Evolutionary conservation across 92 coral and sea anemone species (phyloP), one percentile per base, ranked within the genome.

Genomic region (Palythoa grandiflora): DNA sequence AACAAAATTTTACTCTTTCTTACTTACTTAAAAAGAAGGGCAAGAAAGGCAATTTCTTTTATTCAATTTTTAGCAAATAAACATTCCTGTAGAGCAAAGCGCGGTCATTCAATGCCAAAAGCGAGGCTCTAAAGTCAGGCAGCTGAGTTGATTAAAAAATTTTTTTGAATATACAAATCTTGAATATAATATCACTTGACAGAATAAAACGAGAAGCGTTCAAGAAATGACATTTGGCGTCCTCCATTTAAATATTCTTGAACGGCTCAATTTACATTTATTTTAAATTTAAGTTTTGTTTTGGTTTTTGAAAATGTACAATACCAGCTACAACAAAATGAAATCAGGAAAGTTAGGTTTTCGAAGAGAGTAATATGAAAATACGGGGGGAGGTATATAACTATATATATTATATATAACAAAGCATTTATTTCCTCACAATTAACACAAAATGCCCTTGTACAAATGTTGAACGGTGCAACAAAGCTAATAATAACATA

Each of bases 101-200:
- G 40, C 72, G 28, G 17, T 57, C 84, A 39, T 79, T 79, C 55
- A 68, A 61, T 73, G 16, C 66, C n/a, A 19, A 66, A 70, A 47
- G 50, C 39, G 3, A 77, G 47, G 61, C 75, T 16, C 15, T 50
- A 63, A 47, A 54, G 75, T 48, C 75, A 38, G 86, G 57, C 60
- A 81, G 75, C 71, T 66, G 75, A 65, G 86, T 81, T 81, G 66
- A 81, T 81, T 81, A 66, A 81, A 8, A 81, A 65, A 81, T 19
- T 65, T 81, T 81, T 52, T 81, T 81, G 61, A 81, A 66, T 21
- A 81, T 81, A 81, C 86, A 81, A 81, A 81, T 47, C 50, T 81
- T 47, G 66, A 81, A 81, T 66, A 65, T 81, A 47, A n/a, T 44
- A 44, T 44, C 4, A 35, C 73, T 66, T 47, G 86, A 60, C 61